Evolutionary conservation across 2,888 invertebrate species (phyloP).

Genomic region (Gymnocheta viridis): DNA sequence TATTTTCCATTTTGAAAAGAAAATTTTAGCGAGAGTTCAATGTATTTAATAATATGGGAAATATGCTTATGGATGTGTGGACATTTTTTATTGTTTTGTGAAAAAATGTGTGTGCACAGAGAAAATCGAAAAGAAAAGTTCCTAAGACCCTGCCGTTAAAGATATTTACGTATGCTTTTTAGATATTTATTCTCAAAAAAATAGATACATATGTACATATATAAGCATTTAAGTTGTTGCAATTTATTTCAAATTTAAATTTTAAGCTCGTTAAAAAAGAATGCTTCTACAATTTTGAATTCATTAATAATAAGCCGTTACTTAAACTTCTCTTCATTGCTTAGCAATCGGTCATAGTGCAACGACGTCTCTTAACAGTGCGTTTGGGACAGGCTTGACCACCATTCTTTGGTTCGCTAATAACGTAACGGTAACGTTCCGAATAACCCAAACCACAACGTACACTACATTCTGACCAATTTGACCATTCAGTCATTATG

Average conservation of each 20-base stretch:
- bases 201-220: neutral
- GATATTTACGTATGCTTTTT: too few relatives aligned
- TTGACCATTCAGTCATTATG: constrained; percentile 89
- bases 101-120: too few relatives aligned
- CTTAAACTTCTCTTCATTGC: too few relatives aligned
- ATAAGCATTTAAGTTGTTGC: neutral
- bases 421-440: constrained; percentile 82
- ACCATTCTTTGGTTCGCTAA: constrained; percentile 78
- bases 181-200: too few relatives aligned
- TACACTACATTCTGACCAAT: constrained; percentile 91
- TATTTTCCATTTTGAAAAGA: too few relatives aligned
- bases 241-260: neutral
- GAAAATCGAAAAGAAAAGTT: too few relatives aligned
- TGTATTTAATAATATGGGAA: too few relatives aligned
- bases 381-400: constrained; percentile 79
- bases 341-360: constrained; percentile 78
- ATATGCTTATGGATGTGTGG: too few relatives aligned
- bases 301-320: neutral
- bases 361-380: constrained; percentile 78
- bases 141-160: too few relatives aligned
- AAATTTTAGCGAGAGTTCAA: too few relatives aligned
- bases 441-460: constrained; percentile 90
- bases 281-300: neutral
- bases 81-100: too few relatives aligned
- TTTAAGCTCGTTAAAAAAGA: neutral